Evolutionary conservation across 2,888 invertebrate genomes (phyloP).

Genomic region (Mythimna ferrago): DNA sequence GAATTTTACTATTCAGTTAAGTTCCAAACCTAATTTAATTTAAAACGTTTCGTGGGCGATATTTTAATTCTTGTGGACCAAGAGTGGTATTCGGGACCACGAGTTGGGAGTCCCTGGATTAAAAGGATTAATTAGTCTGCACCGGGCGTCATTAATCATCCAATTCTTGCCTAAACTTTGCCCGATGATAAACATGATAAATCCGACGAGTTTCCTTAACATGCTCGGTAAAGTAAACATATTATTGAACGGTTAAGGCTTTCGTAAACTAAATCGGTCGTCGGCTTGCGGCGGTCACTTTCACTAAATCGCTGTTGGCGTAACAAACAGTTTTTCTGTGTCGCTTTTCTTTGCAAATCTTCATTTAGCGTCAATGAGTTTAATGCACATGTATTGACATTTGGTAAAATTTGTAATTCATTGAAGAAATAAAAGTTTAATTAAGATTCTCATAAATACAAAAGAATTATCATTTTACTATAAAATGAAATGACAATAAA

Average conservation of each 20-base stretch:
- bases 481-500: no score
- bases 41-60: no score
- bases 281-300: conserved; percentile 71
- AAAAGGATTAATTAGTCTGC: conserved; percentile 48
- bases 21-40: no score
- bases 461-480: no score
- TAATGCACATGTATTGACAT: not conserved
- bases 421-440: no score
- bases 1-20: no score
- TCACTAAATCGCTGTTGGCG: conserved; percentile 80
- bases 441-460: no score
- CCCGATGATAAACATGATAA: conserved; percentile 48
- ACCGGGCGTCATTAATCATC: conserved; percentile 56
- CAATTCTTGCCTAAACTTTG: conserved; percentile 55
- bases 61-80: no score
- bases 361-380: conserved; percentile 43
- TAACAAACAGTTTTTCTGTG: conserved; percentile 81
- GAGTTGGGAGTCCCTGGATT: no score
- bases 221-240: conserved; percentile 55
- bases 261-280: conserved; percentile 74
- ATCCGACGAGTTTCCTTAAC: conserved; percentile 31
- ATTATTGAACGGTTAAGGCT: conserved; percentile 65
- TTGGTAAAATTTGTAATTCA: not conserved
- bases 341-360: conserved; percentile 77
- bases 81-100: no score